Base-by-base conservation (phyloP, 2,113 vertebrate genomes). In the Bolborhynchus lineola region DNA sequence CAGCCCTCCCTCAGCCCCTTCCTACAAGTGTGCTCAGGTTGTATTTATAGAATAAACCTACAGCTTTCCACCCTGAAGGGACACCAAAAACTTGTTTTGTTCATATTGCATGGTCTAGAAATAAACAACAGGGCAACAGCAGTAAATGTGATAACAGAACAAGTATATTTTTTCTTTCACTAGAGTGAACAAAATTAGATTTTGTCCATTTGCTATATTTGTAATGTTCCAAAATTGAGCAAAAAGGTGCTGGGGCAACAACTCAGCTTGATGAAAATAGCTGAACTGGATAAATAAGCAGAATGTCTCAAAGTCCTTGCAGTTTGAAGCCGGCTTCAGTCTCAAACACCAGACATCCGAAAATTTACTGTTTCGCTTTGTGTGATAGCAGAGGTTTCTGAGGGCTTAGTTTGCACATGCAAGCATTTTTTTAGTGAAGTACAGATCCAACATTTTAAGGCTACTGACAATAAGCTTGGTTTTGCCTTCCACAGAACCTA, bases 1-100 rank as follows among this genome's bases (percentile, higher is more conserved):
- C 16, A 87, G 39, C 35, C 35, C 24, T 84, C 24, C 57, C 42
- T 72, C 69, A 64, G 37, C 42, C 29, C 15, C 15, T 67, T 72
- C n/a, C 68, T 39, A 67, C 68, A 82, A 72, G 53, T 41, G 67
- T 85, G 13, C 13, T 57, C 26, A 15, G 31, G 14, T 33, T 89
- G 39, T 65, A 85, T 92, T 95, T 92, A 82, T 14, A 87, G 74
- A 95, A 79, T 18, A 77, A 95, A 79, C 21, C 65, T 55, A 80
- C 7, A 62, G 46, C 53, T 93, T 84, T 47, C 75, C 60, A 79
- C 15, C 13, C 67, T 4, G 2, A 76, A 79, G 44, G 79, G 92
- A 89, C 25, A 79, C 8, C 31, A 41, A 69, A 90, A 41, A 0
- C 23, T 18, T 63, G 28, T 81, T 86, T 67, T 94, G 33, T 53